These are phyloP conservation scores for Zaprionus kolodkinae DNA, from an alignment of 1,140 invertebrate species.

Conservation along the genomic window DNA sequence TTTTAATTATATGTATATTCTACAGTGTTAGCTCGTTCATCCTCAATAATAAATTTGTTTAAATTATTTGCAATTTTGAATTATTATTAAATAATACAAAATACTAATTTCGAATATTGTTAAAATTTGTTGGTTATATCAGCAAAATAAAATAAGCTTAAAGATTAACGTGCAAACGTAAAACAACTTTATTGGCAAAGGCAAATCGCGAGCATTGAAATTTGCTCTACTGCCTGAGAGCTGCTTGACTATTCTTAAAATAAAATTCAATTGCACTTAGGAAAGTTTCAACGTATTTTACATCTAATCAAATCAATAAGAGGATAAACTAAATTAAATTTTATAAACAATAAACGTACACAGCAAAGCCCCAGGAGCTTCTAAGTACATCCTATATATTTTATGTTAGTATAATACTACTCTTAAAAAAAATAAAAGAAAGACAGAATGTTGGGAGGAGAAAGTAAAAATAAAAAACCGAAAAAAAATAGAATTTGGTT, in stretches of 20 bases:
- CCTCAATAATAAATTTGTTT: background rate
- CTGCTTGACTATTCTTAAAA: background rate
- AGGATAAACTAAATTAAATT: background rate
- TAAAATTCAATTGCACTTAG: background rate
- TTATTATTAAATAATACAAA: background rate
- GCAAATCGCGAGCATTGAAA: background rate
- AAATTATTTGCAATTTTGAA: background rate
- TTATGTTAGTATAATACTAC: background rate
- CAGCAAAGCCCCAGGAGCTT: background rate
- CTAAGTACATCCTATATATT: background rate
- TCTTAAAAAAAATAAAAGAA: background rate
- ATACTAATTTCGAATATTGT: too few species aligned
- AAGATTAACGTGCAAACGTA: too few species aligned
- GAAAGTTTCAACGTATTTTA: background rate
- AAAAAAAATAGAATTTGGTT: constrained; percentile 2
- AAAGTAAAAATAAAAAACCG: background rate
- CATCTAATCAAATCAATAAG: too few species aligned
- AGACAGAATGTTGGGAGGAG: background rate
- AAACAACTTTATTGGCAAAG: background rate
- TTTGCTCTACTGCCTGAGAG: background rate
- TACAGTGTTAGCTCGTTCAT: too few species aligned
- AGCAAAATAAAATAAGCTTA: too few species aligned
- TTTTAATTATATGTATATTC: too few species aligned
- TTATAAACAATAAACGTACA: background rate
- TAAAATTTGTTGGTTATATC: too few species aligned